Conservation (phyloP, 1,140 invertebrate genomes). For the Apolygus lucorum region DNA sequence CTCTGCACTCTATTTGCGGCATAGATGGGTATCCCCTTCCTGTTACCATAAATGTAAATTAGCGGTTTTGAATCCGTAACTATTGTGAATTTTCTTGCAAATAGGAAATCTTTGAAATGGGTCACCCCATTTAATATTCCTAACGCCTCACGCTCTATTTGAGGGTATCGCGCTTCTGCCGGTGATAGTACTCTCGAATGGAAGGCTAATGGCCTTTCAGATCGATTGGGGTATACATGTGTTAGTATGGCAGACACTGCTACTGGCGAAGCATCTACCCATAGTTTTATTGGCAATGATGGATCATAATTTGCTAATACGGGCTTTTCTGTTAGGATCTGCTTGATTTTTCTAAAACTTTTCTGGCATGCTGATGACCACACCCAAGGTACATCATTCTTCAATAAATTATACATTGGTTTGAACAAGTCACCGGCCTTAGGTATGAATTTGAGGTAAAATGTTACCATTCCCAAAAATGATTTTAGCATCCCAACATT, state of each 20-base stretch:
- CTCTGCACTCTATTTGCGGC: conserved; percentile 26
- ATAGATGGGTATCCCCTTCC: conserved; percentile 24
- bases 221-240: background rate
- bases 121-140: background rate
- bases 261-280: background rate
- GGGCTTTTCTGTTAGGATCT: no score
- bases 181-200: background rate
- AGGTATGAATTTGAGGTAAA: no score
- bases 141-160: background rate
- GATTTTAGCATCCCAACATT: no score
- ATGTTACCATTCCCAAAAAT: no score
- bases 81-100: background rate
- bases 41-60: background rate
- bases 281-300: no score
- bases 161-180: background rate
- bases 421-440: no score
- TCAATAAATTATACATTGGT: no score
- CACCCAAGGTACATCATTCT: no score
- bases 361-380: no score
- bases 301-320: no score
- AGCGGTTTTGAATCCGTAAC: background rate
- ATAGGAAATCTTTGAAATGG: background rate
- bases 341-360: no score
- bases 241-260: no score
- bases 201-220: background rate